A percentile compares a stretch with the other conserved stretches of the same genome.
Evolutionary conservation across 2,888 invertebrate genomes (phyloP).

Genomic region (Eupithecia abbreviata): DNA sequence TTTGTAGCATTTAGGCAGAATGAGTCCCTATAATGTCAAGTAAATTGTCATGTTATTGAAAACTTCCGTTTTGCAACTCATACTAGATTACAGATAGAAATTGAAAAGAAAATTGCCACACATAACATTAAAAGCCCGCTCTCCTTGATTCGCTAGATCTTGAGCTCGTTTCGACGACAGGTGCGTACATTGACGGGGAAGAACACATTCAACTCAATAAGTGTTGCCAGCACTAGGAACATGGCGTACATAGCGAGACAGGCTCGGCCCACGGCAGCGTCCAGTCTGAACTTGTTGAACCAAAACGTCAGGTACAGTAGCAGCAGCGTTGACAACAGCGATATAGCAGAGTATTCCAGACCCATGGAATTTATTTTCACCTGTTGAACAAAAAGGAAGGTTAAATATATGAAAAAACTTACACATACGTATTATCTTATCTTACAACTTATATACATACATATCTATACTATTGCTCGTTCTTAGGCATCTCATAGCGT

Average conservation of each 20-base stretch:
- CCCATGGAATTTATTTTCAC: constrained; percentile 95
- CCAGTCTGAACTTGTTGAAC: constrained; percentile 93
- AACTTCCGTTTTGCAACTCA: background rate
- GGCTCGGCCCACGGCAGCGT: constrained; percentile 92
- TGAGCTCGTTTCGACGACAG: constrained; percentile 85
- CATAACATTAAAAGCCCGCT: constrained; percentile 45
- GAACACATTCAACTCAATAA: constrained; percentile 97
- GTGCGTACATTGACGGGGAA: constrained; percentile 95
- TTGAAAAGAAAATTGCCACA: background rate
- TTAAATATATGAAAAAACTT: background rate
- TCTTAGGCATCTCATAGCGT: background rate
- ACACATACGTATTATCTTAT: too few relatives aligned
- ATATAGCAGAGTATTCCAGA: constrained; percentile 95
- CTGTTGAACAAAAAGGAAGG: constrained; percentile 61
- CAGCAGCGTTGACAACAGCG: constrained; percentile 92
- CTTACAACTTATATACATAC: too few relatives aligned
- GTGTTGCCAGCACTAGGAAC: constrained; percentile 93
- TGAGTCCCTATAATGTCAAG: background rate
- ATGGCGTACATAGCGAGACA: constrained; percentile 94
- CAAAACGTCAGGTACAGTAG: constrained; percentile 93
- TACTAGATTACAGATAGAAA: background rate
- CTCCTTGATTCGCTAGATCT: constrained; percentile 54
- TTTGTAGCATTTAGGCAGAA: background rate
- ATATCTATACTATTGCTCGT: background rate
- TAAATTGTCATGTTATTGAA: background rate